phyloP scores from a whole-genome alignment of 2,888 invertebrate species.

The Bruchidius siliquastri region DNA sequence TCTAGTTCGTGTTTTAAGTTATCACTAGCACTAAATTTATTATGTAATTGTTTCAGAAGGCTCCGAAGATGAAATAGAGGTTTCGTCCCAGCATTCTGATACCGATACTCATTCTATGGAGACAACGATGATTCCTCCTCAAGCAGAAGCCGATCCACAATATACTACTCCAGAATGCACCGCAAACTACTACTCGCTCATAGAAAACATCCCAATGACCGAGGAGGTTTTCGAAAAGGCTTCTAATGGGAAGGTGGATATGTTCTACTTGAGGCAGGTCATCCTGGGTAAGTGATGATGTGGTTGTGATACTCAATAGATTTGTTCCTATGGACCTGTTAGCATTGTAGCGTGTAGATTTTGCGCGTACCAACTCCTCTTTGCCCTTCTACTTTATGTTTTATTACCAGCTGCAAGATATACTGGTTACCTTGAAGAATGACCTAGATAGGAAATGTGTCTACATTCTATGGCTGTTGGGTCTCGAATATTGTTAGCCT shows the following conservation, averaged over 20 bases:
- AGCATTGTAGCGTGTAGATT: no score
- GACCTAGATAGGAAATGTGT: no score
- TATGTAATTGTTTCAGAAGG: conserved; percentile 55
- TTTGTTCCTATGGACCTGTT: no score
- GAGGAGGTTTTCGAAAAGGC: neutral
- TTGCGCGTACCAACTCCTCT: no score
- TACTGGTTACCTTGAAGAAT: no score
- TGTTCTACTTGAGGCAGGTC: conserved; percentile 26
- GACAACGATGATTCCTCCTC: conserved; percentile 36
- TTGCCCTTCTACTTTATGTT: no score
- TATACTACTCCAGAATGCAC: conserved; percentile 15
- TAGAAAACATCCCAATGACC: neutral
- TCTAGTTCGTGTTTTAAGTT: no score
- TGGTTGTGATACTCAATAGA: no score
- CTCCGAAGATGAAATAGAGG: conserved; percentile 58
- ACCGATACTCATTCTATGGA: conserved; percentile 35
- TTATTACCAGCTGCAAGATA: no score
- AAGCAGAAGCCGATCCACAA: conserved; percentile 14
- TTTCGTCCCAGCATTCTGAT: conserved; percentile 27
- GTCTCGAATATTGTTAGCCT: no score
- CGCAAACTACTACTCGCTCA: conserved; percentile 15
- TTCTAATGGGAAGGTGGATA: conserved; percentile 21
- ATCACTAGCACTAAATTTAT: no score
- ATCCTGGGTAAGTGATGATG: neutral
- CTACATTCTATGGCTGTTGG: no score